Percentiles rank a stretch among this genome's conserved stretches.
Conservation (phyloP, 2,113 vertebrate genomes). For the Myotis davidii region DNA sequence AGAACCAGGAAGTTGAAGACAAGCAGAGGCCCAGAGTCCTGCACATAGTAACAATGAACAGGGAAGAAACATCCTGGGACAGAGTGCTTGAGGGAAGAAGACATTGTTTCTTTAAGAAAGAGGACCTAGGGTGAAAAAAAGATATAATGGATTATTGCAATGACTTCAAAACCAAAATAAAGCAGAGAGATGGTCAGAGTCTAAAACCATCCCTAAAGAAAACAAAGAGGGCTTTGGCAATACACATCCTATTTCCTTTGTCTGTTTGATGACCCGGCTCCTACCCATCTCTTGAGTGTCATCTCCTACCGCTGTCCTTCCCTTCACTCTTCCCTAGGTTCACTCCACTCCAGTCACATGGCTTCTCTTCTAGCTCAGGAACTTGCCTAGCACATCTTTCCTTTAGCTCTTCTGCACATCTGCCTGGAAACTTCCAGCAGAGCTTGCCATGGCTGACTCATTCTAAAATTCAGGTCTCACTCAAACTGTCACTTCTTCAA, state of each 20-base stretch:
- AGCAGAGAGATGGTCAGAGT: neutral
- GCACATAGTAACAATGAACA: neutral
- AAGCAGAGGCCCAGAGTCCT: neutral
- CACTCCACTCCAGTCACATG: neutral
- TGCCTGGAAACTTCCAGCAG: constrained; percentile 15
- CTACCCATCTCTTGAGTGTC: neutral
- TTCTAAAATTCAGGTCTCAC: neutral
- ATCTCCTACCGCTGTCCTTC: neutral
- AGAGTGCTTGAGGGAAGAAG: neutral
- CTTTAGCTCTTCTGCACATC: neutral
- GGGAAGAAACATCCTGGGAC: neutral
- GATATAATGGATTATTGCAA: neutral
- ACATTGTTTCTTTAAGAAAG: neutral
- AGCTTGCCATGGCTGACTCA: constrained; percentile 7
- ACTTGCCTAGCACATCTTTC: neutral
- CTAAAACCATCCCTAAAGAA: neutral
- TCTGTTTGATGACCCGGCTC: neutral
- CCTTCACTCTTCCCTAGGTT: neutral
- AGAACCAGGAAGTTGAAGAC: neutral
- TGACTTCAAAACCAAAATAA: constrained; percentile 42
- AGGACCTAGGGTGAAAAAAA: neutral
- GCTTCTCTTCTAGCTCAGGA: neutral
- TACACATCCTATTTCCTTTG: neutral
- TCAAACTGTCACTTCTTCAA: neutral
- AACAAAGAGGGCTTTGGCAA: neutral